Base-by-base conservation (phyloP, 2,113 vertebrate genomes). In the Rhipidura dahli region DNA sequence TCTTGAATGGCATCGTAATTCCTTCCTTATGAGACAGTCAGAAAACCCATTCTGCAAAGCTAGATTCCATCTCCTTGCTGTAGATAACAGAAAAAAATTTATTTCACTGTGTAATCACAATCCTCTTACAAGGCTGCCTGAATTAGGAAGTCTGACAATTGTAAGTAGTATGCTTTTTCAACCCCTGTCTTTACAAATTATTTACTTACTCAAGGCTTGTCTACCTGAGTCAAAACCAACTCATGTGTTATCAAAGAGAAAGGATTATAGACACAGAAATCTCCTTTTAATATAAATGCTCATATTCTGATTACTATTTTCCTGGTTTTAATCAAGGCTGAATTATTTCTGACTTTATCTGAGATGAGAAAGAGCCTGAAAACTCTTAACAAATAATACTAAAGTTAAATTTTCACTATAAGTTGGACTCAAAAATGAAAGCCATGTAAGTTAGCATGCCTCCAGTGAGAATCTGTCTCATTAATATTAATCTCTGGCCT, bases 401-500 rank as follows among this genome's bases (percentile, higher is more conserved):
- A 86, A 90, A 49, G 33, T 45, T 77, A 83, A 80, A 42, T 87
- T 87, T 59, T 90, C 54, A 75, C 76, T 87, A 23, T 91, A 72
- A 92, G n/a, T 65, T 72, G 88, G 51, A 77, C n/a, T 94, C 30
- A 88, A 56, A 73, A 96, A 95, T 87, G 78, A 40, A 93, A 95
- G 87, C 83, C 57, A 66, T 96, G 73, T 85, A 82, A 93, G 88
- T 94, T 94, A 50, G 40, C 15, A 5, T 97, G 87, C 92, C 59
- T 93, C 6, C 18, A 86, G 90, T 94, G 73, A 88, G 89, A 83
- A 65, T 73, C 49, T 66, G 44, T 56, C 72, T 97, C 85, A 94
- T 97, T 94, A 94, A 97, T 95, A 96, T 97, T 98, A 95, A 97
- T 95, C 50, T 80, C 87, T 1, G 35, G 90, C 42, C 71, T 82